Base-by-base conservation (phyloP, 2,113 vertebrate genomes). In the Prunella fulvescens region DNA sequence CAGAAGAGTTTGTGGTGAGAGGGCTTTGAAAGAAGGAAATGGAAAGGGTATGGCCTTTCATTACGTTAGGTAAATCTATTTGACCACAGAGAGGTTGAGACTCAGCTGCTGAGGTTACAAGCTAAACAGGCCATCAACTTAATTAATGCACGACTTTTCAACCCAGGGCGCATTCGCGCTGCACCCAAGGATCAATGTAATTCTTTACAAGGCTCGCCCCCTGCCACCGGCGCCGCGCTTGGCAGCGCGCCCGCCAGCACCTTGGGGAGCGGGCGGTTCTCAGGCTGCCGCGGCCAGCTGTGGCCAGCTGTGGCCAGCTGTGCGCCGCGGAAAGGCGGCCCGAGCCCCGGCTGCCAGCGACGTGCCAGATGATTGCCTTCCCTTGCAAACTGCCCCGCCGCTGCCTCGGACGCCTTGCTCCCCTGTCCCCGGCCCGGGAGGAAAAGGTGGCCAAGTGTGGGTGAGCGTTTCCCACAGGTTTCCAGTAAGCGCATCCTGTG, bases 261-360 rank as follows among this genome's bases (percentile, higher is more conserved):
- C 93, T 80, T 39, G 39, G 70, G 29, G 31, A 96, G 66, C 92
- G 89, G 84, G 51, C 73, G 60, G 93, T 97, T 98, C 97, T 97
- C 98, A 97, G 97, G 95, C 94, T 93, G 16, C 89, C 28, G 11
- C 45, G 8, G 94, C 94, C 98, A 98, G 98, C 98, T 98, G 98
- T 71, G 42, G 79, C 91, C 98, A 98, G 98, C 98, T 98, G 98
- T 71, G 42, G 79, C 91, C 98, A 98, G 98, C 97, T 98, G 98
- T 65, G 83, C 26, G 2, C 50, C 23, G 1, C 29, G 25, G 56
- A 80, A 76, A 71, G 3, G 8, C 78, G 56, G 91, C 94, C 87
- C 67, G 17, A n/a, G 69, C 88, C 61, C 88, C 57, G 71, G 79
- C 94, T 92, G 76, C 47, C 6, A 42, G 57, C 51, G 14, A 5